These are phyloP conservation scores for Mastomys natalensis DNA, from an alignment of 2,113 vertebrate genomes.

Conservation along the genomic window DNA sequence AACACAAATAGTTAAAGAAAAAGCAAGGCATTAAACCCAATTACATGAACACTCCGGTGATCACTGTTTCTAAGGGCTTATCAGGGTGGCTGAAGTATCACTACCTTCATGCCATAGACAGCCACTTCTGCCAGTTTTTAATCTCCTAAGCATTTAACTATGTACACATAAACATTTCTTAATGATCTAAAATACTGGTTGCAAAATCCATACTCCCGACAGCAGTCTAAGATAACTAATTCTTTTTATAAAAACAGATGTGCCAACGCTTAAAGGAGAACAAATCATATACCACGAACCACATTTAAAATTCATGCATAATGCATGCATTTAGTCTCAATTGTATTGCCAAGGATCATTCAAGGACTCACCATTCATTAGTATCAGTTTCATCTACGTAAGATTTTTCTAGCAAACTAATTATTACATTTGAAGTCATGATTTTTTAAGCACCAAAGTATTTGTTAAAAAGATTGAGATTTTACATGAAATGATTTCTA, in stretches of 20 bases:
- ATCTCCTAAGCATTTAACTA: background rate
- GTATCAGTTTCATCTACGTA: no score
- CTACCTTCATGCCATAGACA: background rate
- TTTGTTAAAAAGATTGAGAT: background rate
- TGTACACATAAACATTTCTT: background rate
- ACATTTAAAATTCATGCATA: constrained; percentile 21
- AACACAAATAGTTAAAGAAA: no score
- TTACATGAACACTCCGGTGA: no score
- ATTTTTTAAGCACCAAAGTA: constrained; percentile 22
- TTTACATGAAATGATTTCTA: constrained; percentile 7
- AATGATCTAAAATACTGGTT: background rate
- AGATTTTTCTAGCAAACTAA: background rate
- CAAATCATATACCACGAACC: background rate
- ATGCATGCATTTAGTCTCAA: background rate
- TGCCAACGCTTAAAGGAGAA: constrained; percentile 17
- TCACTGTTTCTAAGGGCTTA: no score
- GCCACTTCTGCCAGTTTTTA: background rate
- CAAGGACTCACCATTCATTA: background rate
- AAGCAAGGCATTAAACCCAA: no score
- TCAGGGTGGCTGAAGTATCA: no score
- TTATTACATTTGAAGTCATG: background rate
- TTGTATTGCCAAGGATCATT: background rate
- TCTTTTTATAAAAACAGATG: constrained; percentile 38
- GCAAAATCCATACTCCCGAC: background rate
- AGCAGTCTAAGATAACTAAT: background rate